A percentile compares a stretch with the other conserved stretches of the same genome.
Evolutionary conservation across 2,888 invertebrate species (phyloP).

Genomic region (Drosophila monieri): DNA sequence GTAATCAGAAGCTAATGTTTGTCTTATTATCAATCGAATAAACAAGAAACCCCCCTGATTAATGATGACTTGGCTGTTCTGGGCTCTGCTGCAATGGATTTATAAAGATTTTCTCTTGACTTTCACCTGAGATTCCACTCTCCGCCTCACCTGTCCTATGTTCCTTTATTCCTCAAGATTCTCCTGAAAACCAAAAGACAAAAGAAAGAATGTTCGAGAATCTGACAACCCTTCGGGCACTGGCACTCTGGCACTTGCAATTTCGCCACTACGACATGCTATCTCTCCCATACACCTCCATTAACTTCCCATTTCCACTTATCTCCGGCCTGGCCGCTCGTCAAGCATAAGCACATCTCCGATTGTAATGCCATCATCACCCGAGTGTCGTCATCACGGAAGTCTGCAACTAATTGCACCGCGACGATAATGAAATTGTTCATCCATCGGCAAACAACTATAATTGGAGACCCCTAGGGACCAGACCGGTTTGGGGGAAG

Average conservation of each 20-base stretch:
- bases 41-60: neutral
- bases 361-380: constrained; percentile 27
- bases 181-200: neutral
- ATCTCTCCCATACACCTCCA: neutral
- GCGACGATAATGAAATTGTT: constrained; percentile 21
- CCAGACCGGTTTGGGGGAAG: neutral
- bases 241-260: neutral
- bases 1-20: too few species aligned
- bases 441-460: neutral
- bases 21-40: neutral
- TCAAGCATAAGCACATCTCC: constrained; percentile 18
- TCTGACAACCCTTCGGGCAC: neutral
- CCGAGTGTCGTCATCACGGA: constrained; percentile 3
- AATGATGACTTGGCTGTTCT: neutral
- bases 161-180: constrained; percentile 36
- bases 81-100: too few species aligned
- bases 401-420: constrained; percentile 28
- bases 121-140: too few species aligned
- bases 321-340: constrained; percentile 15
- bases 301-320: neutral
- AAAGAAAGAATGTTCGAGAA: constrained; percentile 57
- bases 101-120: too few species aligned
- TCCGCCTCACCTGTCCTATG: neutral
- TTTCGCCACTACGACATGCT: constrained; percentile 38
- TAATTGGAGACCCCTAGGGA: neutral